These are phyloP conservation scores for Pangasius djambal DNA, from an alignment of 2,797 vertebrate genomes.

Conservation along the genomic window DNA sequence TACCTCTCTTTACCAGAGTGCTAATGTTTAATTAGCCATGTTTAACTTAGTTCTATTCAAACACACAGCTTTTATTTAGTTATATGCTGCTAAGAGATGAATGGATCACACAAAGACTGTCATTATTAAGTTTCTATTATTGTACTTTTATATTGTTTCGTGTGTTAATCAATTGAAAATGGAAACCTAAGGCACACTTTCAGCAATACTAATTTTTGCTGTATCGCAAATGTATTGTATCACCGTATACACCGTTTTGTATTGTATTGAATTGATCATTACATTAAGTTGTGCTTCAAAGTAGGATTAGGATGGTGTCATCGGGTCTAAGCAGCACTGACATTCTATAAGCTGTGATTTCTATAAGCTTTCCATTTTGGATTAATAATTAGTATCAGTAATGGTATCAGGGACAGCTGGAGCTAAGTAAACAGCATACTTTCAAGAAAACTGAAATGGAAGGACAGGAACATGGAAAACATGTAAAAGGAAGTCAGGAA, in stretches of 20 bases:
- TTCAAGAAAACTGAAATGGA: conserved; percentile 44
- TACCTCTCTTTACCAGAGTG: neutral
- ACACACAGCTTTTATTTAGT: neutral
- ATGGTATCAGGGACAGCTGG: conserved; percentile 18
- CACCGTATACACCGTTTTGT: neutral
- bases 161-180: neutral
- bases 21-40: neutral
- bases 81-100: neutral
- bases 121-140: neutral
- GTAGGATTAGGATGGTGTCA: neutral
- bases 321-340: neutral
- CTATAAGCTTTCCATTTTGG: neutral
- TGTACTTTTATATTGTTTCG: neutral
- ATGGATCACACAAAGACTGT: neutral
- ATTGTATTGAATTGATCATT: neutral
- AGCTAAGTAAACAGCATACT: conserved; percentile 47
- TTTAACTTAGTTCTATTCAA: neutral
- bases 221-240: neutral
- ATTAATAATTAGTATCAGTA: neutral
- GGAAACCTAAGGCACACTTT: neutral
- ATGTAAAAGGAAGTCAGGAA: conserved; percentile 70
- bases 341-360: neutral
- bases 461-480: conserved; percentile 68
- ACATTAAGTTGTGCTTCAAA: neutral
- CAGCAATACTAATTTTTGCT: neutral